A percentile compares a stretch with the other conserved stretches of the same genome.
Conservation (phyloP, 2,113 vertebrate genomes). For the Colinus virginianus region DNA sequence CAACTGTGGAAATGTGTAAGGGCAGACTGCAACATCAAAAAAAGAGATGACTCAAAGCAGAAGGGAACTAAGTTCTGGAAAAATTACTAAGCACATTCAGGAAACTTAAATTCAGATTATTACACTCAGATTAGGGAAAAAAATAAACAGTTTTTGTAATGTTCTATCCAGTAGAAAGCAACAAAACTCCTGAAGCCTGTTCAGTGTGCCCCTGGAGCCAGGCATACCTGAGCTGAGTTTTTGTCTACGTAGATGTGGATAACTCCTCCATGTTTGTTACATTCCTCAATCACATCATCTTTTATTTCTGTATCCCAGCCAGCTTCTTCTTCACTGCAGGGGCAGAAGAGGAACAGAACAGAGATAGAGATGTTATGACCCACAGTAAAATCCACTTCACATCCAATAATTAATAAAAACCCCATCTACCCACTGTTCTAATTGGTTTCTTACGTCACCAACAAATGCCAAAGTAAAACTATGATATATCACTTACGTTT, state of each 20-base stretch:
- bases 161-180: not conserved
- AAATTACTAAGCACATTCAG: not conserved
- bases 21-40: not conserved
- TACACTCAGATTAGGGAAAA: not conserved
- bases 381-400: not conserved
- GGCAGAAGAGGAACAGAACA: not conserved
- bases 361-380: not conserved
- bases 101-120: not conserved
- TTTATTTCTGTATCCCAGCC: slow-evolving; percentile 97
- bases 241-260: slow-evolving; percentile 98
- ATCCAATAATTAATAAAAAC: not conserved
- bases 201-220: not conserved
- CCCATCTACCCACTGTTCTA: not conserved
- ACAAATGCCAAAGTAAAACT: not conserved
- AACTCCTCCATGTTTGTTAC: slow-evolving; percentile 96
- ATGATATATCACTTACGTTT: slow-evolving; percentile 82
- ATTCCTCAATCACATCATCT: slow-evolving; percentile 97
- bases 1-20: not conserved
- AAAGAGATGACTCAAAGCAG: not conserved
- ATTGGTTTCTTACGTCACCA: not conserved
- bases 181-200: not conserved
- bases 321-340: slow-evolving; percentile 87
- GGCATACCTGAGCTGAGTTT: slow-evolving; percentile 92
- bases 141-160: not conserved
- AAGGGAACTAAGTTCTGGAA: not conserved